Base-by-base conservation (phyloP, 2,888 invertebrate species). In the Chironomus riparius region DNA sequence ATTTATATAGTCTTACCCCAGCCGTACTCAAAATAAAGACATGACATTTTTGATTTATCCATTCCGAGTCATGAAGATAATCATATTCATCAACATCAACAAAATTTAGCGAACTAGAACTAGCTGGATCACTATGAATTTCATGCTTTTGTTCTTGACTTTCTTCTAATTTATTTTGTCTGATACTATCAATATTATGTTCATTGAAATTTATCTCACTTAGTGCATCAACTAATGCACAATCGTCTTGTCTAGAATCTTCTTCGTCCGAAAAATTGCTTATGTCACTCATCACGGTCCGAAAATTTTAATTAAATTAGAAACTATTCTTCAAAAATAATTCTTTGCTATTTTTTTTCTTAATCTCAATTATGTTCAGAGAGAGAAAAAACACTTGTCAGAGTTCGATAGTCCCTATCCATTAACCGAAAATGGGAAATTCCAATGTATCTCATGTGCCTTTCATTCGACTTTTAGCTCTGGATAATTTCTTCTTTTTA, bases 11-110 rank as follows among this genome's bases (percentile, higher is more conserved):
- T n/a, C n/a, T n/a, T n/a, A n/a, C n/a, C 2, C 98, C 98, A 12
- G 98, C 95, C 80, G 94, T 92, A 83, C 97, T 97, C 47, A 98
- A 83, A 79, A 98, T 93, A 82, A 98, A 98, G 47, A 98, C 89
- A 85, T 98, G 97, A 82, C 95, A 95, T 77, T 91, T 91, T 80
- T 93, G 91, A 61, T 88, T 87, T 22, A 92, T 87, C 90, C 97
- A 92, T 77, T 91, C 89, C 61, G 88, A 88, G 79, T 90, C 89
- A 79, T 87, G 88, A 76, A 91, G 82, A 79, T 90, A 91, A 80
- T 91, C 91, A 6, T 76, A 79, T 77, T 76, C 77, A 24, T 70
- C 62, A 38, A 38, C 38, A 47, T 70, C 70, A 38, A 68, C 76
- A 38, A 48, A 47, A 28, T 65, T 65, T 15, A 62, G 28, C n/a